phyloP scores from a whole-genome alignment of 2,888 invertebrate genomes.

The Hypselothyrea guttata region DNA sequence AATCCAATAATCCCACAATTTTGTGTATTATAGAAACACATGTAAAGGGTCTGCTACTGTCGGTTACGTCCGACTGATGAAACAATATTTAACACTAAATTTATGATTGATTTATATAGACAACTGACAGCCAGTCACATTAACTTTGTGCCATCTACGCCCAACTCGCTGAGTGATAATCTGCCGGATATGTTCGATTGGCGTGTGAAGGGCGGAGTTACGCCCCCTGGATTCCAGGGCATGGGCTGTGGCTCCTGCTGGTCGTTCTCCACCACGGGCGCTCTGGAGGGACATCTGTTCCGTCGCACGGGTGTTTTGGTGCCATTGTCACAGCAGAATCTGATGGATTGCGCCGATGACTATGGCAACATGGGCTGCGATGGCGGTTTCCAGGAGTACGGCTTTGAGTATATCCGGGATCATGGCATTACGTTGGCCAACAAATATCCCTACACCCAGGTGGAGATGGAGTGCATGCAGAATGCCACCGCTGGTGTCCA shows the following conservation, averaged over 20 bases:
- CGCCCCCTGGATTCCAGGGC: slow-evolving; percentile 79
- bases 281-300: slow-evolving; percentile 80
- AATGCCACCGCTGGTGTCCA: slow-evolving; percentile 71
- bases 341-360: slow-evolving; percentile 81
- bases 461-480: slow-evolving; percentile 72
- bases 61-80: no score
- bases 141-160: slow-evolving; percentile 71
- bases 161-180: slow-evolving; percentile 32
- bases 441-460: slow-evolving; percentile 80
- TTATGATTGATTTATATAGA: slow-evolving; percentile 38
- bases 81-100: no score
- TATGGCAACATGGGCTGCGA: slow-evolving; percentile 80
- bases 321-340: slow-evolving; percentile 80
- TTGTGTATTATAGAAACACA: no score
- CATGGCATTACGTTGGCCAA: slow-evolving; percentile 79
- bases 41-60: no score
- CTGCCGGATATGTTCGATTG: slow-evolving; percentile 80
- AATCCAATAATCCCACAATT: no score
- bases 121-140: slow-evolving; percentile 69
- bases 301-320: slow-evolving; percentile 79
- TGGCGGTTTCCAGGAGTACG: slow-evolving; percentile 81
- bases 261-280: slow-evolving; percentile 79
- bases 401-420: slow-evolving; percentile 80
- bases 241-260: slow-evolving; percentile 79
- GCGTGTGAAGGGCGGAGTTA: slow-evolving; percentile 80